Conservation (phyloP, 2,797 vertebrate genomes). For the Intellagama lesueurii region DNA sequence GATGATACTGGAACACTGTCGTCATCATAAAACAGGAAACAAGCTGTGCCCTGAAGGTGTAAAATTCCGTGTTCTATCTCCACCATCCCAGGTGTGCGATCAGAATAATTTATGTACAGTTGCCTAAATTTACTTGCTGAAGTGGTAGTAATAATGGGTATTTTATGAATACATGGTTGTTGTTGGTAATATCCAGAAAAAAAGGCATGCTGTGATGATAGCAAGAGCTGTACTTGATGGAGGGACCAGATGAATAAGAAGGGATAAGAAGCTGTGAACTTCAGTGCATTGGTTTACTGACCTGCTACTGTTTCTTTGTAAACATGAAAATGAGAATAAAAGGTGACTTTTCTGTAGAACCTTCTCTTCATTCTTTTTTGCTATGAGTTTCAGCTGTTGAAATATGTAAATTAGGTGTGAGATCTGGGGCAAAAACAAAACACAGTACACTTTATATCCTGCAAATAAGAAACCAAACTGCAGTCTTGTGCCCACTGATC, state of each 20-base stretch:
- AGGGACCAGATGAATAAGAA: not conserved
- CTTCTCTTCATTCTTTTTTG: not conserved
- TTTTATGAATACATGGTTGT: not conserved
- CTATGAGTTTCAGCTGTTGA: not conserved
- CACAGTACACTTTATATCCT: no score
- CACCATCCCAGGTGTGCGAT: not conserved
- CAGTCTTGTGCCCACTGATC: not conserved
- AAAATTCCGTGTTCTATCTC: not conserved
- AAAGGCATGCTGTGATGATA: not conserved
- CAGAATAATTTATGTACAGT: not conserved
- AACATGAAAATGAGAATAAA: not conserved
- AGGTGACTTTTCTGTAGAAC: not conserved
- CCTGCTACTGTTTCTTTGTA: not conserved
- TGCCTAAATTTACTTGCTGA: not conserved
- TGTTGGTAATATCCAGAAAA: not conserved
- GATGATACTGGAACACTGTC: conserved; percentile 11
- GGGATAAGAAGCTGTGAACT: not conserved
- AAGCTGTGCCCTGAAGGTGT: not conserved
- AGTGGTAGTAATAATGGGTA: not conserved
- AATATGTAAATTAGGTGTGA: not conserved
- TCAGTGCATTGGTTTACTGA: not conserved
- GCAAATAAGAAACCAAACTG: no score
- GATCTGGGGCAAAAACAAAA: not conserved
- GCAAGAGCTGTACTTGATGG: not conserved
- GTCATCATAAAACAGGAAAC: not conserved